Percentiles rank a stretch among this genome's conserved stretches.
phyloP scores from a whole-genome alignment of 2,888 invertebrate species.

The Sthenelais limicola region DNA sequence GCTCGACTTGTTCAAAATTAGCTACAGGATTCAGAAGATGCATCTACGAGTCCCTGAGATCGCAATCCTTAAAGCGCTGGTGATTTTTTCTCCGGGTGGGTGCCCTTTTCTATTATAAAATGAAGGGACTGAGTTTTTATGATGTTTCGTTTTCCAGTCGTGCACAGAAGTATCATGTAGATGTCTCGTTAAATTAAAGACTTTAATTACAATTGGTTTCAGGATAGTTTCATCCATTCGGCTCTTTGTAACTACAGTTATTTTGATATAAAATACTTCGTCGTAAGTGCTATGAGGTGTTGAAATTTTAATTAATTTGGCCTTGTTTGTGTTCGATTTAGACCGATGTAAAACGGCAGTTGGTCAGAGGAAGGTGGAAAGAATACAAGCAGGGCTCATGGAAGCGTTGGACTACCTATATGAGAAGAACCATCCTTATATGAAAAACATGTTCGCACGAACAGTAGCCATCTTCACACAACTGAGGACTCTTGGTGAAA shows the following conservation, averaged over 20 bases:
- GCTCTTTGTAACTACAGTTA: no score
- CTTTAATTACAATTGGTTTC: no score
- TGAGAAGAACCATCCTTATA: conserved; percentile 16
- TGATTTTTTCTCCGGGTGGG: conserved; percentile 41
- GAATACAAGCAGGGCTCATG: conserved; percentile 4
- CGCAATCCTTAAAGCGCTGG: conserved; percentile 30
- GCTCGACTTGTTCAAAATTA: neutral
- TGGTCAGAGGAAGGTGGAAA: neutral
- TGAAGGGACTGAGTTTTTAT: no score
- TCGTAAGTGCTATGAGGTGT: no score
- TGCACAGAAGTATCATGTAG: no score
- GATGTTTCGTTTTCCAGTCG: no score
- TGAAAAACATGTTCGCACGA: conserved; percentile 25
- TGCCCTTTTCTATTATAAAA: no score
- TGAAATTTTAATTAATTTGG: no score
- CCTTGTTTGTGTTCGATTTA: no score
- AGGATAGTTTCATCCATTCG: no score
- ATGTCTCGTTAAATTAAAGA: no score
- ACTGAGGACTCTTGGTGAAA: neutral
- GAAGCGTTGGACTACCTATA: conserved; percentile 2
- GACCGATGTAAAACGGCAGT: neutral
- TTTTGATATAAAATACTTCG: no score
- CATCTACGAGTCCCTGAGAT: conserved; percentile 35
- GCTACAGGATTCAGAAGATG: conserved; percentile 29
- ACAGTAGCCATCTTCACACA: neutral